phyloP scores from a whole-genome alignment of 2,888 invertebrate species.

The Hirtodrosophila cameraria region DNA sequence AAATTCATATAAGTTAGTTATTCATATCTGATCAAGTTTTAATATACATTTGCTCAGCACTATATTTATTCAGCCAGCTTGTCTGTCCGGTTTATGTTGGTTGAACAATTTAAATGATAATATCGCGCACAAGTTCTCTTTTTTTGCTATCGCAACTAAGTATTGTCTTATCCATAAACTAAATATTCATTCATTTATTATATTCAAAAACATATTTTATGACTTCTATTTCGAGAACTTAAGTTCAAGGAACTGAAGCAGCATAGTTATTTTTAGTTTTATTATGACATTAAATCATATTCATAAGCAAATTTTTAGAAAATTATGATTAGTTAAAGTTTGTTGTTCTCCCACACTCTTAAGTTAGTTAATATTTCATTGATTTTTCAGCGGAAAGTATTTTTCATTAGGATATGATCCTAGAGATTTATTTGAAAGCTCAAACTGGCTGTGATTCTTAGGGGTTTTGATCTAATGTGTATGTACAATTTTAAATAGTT shows the following conservation, averaged over 20 bases:
- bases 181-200: constrained; percentile 20
- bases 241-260: constrained; percentile 76
- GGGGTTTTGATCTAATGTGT: too few species aligned
- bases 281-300: constrained; percentile 7
- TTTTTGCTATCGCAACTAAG: not conserved
- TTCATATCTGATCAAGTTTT: constrained; percentile 39
- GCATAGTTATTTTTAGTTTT: too few species aligned
- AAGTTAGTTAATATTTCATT: not conserved
- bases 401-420: too few species aligned
- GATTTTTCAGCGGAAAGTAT: not conserved
- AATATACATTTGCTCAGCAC: constrained; percentile 34
- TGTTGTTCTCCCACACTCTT: not conserved
- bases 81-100: constrained; percentile 52
- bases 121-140: constrained; percentile 36
- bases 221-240: constrained; percentile 35
- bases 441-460: too few species aligned
- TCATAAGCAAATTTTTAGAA: not conserved
- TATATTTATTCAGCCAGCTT: constrained; percentile 37
- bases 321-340: not conserved
- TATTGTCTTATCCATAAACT: constrained; percentile 11
- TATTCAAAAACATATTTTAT: not conserved
- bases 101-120: constrained; percentile 66
- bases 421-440: too few species aligned
- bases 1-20: constrained; percentile 42
- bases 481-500: too few species aligned